Percentiles rank a stretch among this genome's conserved stretches.
phyloP scores from a whole-genome alignment of 2,113 vertebrate genomes.

The Oncorhynchus nerka region DNA sequence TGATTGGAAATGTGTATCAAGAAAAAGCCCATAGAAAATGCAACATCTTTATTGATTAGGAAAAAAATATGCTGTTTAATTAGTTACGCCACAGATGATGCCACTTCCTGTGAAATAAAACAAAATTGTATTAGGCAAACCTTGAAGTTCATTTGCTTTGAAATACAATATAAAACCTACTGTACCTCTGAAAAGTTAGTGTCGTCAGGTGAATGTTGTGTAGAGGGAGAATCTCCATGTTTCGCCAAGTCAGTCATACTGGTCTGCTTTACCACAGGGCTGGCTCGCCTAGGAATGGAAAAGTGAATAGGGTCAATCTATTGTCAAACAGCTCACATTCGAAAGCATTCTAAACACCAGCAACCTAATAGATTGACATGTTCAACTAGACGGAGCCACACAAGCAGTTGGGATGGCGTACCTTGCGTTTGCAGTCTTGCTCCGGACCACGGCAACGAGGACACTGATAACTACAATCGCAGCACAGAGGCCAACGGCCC shows the following conservation, averaged over 20 bases:
- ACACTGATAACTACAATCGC: constrained; percentile 60
- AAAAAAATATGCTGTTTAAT: not conserved
- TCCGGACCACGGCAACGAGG: constrained; percentile 63
- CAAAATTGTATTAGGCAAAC: not conserved
- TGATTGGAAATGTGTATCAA: not conserved
- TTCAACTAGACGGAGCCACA: not conserved
- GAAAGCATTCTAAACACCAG: no score
- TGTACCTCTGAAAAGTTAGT: constrained; percentile 56
- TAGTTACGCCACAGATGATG: constrained; percentile 43
- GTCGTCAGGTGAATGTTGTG: constrained; percentile 15
- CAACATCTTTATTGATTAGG: constrained; percentile 53
- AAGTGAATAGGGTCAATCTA: no score
- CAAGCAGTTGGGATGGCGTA: constrained; percentile 9
- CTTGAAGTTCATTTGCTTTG: not conserved
- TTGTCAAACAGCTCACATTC: no score
- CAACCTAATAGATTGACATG: not conserved
- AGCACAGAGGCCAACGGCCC: constrained; percentile 42
- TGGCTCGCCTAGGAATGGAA: constrained; percentile 12
- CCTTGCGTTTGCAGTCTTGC: constrained; percentile 59
- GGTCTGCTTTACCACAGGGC: constrained; percentile 39
- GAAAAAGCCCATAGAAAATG: constrained; percentile 33
- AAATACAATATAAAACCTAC: not conserved
- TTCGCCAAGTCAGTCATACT: constrained; percentile 58
- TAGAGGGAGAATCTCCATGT: not conserved
- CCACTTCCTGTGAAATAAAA: constrained; percentile 48